phyloP scores from a whole-genome alignment of 2,888 invertebrate genomes.

The Hoplodrina ambigua region DNA sequence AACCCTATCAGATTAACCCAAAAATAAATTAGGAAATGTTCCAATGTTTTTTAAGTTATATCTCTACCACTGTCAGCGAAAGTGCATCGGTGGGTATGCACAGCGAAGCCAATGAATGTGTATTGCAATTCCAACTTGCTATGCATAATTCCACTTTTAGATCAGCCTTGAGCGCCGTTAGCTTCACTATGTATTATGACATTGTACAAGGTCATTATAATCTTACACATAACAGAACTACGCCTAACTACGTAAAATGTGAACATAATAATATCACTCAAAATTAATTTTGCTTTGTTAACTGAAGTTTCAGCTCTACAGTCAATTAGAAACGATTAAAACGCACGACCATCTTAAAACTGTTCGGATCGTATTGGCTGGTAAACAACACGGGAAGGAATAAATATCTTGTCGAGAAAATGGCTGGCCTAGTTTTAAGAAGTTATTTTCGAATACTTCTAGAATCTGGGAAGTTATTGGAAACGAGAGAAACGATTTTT shows the following conservation, averaged over 20 bases:
- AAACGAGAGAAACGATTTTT: slow-evolving; percentile 30
- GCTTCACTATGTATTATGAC: slow-evolving; percentile 75
- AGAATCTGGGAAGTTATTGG: slow-evolving; percentile 34
- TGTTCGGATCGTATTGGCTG: not conserved
- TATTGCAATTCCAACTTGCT: slow-evolving; percentile 62
- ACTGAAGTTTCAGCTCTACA: slow-evolving; percentile 25
- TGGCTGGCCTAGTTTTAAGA: slow-evolving; percentile 45
- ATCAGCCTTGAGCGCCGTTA: slow-evolving; percentile 78
- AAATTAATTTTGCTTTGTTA: slow-evolving; percentile 40
- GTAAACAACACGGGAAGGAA: slow-evolving; percentile 26
- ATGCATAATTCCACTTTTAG: slow-evolving; percentile 73
- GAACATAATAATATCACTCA: slow-evolving; percentile 43
- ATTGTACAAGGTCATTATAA: slow-evolving; percentile 82
- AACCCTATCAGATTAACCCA: not conserved
- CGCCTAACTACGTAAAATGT: slow-evolving; percentile 41
- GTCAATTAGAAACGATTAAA: slow-evolving; percentile 34
- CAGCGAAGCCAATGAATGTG: slow-evolving; percentile 59
- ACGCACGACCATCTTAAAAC: slow-evolving; percentile 20
- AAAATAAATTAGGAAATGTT: slow-evolving; percentile 13
- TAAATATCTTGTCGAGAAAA: slow-evolving; percentile 32
- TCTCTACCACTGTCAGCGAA: slow-evolving; percentile 51
- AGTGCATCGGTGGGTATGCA: slow-evolving; percentile 53
- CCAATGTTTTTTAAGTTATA: slow-evolving; percentile 14
- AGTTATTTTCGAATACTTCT: slow-evolving; percentile 54
- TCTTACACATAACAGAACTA: slow-evolving; percentile 56